Evolutionary conservation across 2,113 vertebrate genomes (phyloP), one percentile per base, ranked within the genome.

Genomic region (Hypanus sabinus): DNA sequence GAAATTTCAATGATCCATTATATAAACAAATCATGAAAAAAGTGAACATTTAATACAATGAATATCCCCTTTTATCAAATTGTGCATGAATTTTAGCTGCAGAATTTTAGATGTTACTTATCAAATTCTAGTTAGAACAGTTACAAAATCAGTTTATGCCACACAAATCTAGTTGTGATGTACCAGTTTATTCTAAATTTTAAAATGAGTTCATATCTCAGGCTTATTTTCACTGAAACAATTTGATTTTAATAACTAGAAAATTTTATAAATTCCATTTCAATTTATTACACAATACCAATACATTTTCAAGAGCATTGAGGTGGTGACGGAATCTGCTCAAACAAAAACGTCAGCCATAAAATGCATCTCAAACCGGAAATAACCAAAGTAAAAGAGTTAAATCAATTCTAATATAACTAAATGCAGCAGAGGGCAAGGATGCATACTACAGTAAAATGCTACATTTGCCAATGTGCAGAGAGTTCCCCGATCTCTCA

Each of bases 191-290:
- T 20, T 92, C 60, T 30, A 9, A 2, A 38, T 73, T 75, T 10
- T 93, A 38, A 93, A 73, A 73, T 36, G 68, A 36, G 36, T 71
- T 71, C 22, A 0, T 18, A 92, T 46, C 65, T 71, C 33, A 92
- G 27, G 4, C 18, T 71, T 22, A 70, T 36, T 68, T 91, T 60
- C 27, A 90, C 7, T n/a, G 6, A 6, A 10, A 71, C 33, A 75
- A 93, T 93, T 46, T 93, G 68, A 71, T 38, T 70, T 92, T n/a
- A 92, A 70, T 68, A 70, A 91, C 18, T 71, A 14, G 65, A 87
- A 90, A 91, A 73, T 55, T 14, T 16, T 92, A 93, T 33, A 75
- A 57, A 87, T 87, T 87, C 24, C 24, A 57, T 20, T 10, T 14
- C 68, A 93, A 36, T 71, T 46, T 93, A 93, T 71, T 73, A 73